phyloP scores from a whole-genome alignment of 1,140 invertebrate genomes.

The Homarus americanus region DNA sequence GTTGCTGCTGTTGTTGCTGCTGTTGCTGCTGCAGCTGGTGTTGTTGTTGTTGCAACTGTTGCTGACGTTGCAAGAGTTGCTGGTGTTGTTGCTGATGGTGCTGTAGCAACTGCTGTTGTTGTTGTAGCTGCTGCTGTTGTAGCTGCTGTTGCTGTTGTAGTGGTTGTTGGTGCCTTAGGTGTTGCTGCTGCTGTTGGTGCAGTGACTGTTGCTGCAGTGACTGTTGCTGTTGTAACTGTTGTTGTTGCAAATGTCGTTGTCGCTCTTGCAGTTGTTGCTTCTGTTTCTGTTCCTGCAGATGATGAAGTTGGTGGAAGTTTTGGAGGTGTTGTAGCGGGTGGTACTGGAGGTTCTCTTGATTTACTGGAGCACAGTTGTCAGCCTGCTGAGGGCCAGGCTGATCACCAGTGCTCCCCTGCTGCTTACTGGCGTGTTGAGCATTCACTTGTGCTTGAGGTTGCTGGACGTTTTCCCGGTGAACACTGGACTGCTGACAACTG shows the following conservation, averaged over 20 bases:
- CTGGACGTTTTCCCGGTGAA: conserved; percentile 3
- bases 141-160: conserved; percentile 53
- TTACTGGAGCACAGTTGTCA: neutral
- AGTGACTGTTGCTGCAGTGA: conserved; percentile 44
- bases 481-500: conserved; percentile 19
- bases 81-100: conserved; percentile 67
- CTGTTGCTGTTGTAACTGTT: conserved; percentile 47
- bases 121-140: conserved; percentile 74
- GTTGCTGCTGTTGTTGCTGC: conserved; percentile 47
- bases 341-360: conserved; percentile 10
- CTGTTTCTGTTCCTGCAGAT: conserved; percentile 53
- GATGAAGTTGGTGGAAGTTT: conserved; percentile 64
- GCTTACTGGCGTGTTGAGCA: too few relatives aligned
- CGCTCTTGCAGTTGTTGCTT: conserved; percentile 27
- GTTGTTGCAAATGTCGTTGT: conserved; percentile 44
- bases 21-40: conserved; percentile 55
- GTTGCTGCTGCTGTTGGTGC: conserved; percentile 51
- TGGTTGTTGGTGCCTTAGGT: conserved; percentile 42
- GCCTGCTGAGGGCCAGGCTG: neutral
- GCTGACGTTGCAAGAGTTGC: conserved; percentile 27
- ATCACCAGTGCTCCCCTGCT: too few relatives aligned
- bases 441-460: conserved; percentile 11
- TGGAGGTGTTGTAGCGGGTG: conserved; percentile 72
- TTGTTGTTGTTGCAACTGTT: conserved; percentile 44
- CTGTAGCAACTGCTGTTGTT: conserved; percentile 76